Conservation (phyloP, 1,140 invertebrate species). For the Drosophila bocqueti region DNA sequence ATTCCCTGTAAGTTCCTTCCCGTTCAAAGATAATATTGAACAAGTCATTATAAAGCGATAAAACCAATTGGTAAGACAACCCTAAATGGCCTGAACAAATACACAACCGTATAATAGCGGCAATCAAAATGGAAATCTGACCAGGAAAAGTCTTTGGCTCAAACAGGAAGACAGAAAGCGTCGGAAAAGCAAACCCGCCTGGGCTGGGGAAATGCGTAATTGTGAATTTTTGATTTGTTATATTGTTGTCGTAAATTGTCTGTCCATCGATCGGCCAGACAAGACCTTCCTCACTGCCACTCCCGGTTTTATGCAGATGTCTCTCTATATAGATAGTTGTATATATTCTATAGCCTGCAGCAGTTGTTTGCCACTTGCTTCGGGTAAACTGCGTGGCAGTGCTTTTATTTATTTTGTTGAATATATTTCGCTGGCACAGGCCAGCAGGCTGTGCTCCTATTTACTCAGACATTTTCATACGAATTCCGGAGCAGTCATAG, state of each 20-base stretch:
- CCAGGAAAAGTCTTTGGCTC: conserved; percentile 25
- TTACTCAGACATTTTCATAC: conserved; percentile 66
- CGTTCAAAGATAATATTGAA: conserved; percentile 25
- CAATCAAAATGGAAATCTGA: conserved; percentile 31
- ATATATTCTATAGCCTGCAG: conserved; percentile 2
- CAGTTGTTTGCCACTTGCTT: conserved; percentile 26
- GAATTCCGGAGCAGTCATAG: conserved; percentile 54
- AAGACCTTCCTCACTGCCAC: conserved; percentile 48
- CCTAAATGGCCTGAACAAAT: conserved; percentile 36
- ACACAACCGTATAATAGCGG: conserved; percentile 6
- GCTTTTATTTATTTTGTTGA: conserved; percentile 46
- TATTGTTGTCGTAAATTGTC: conserved; percentile 40
- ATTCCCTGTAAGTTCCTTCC: conserved; percentile 10
- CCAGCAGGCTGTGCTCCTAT: conserved; percentile 39
- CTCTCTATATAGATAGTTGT: conserved; percentile 12
- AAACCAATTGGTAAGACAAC: conserved; percentile 16
- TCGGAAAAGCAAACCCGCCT: not conserved
- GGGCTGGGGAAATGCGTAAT: conserved; percentile 40
- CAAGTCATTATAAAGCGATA: conserved; percentile 28
- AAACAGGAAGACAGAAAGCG: conserved; percentile 30
- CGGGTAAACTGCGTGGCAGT: conserved; percentile 22
- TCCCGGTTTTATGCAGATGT: conserved; percentile 23
- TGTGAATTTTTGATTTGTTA: conserved; percentile 49
- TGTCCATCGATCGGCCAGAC: conserved; percentile 28
- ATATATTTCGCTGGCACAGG: conserved; percentile 19